Evolutionary conservation across 2,888 invertebrate genomes (phyloP).

Genomic region (Nemurella pictetii): DNA sequence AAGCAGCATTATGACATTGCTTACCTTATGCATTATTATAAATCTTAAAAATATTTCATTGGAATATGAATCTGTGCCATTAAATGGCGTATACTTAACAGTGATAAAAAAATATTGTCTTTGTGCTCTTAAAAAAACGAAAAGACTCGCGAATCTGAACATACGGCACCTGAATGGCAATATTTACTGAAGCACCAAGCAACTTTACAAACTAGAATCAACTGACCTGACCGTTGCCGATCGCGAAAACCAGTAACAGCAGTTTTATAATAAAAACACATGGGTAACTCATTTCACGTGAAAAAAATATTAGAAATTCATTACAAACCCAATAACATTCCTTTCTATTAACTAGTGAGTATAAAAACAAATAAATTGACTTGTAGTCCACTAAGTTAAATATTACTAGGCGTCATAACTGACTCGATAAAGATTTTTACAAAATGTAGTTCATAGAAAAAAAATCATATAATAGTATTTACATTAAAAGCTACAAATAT

Average conservation of each 20-base stretch:
- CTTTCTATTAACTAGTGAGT: constrained; percentile 9
- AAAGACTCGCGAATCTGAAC: background rate
- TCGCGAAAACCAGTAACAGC: too few relatives aligned
- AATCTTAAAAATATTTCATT: background rate
- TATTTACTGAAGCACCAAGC: constrained; percentile 8
- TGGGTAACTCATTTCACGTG: background rate
- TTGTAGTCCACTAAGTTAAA: background rate
- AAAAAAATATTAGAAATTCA: background rate
- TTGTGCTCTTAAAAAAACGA: background rate
- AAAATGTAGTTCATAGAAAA: background rate
- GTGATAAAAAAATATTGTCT: background rate
- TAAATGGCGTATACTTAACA: background rate
- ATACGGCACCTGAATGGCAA: background rate
- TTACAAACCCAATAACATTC: background rate
- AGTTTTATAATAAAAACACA: background rate
- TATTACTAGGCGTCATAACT: background rate
- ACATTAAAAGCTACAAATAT: background rate
- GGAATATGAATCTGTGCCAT: background rate
- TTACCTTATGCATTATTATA: background rate
- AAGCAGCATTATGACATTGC: background rate
- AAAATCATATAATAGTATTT: background rate
- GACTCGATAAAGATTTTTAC: background rate
- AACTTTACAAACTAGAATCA: background rate
- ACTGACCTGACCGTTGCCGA: too few relatives aligned
- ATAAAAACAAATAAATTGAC: background rate